These are phyloP conservation scores for Chrysodeixis includens DNA, from an alignment of 2,888 invertebrate species.

Conservation along the genomic window DNA sequence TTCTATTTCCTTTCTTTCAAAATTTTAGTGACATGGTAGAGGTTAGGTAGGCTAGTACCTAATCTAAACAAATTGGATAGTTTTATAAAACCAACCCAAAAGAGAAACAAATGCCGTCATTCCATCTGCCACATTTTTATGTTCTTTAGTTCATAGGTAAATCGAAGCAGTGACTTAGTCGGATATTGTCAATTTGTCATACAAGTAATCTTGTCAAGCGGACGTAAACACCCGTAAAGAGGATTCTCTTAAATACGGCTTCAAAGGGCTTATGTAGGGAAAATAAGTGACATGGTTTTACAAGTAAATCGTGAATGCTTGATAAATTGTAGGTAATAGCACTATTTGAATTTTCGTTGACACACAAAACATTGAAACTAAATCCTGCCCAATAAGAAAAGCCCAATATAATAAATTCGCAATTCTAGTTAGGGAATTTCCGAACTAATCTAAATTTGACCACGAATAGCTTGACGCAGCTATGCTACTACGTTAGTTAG, in stretches of 20 bases:
- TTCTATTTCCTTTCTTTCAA: too few relatives aligned
- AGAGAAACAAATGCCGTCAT: too few relatives aligned
- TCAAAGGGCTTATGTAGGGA: background rate
- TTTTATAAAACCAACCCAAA: too few relatives aligned
- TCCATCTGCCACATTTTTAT: too few relatives aligned
- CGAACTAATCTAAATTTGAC: background rate
- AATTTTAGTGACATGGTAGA: too few relatives aligned
- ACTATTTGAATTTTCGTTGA: too few relatives aligned
- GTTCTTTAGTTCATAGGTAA: too few relatives aligned
- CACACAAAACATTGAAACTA: too few relatives aligned
- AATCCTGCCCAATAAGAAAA: background rate
- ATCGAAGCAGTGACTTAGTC: too few relatives aligned
- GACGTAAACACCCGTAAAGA: background rate
- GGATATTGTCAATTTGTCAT: conserved; percentile 16
- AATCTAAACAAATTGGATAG: too few relatives aligned
- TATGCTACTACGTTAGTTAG: background rate
- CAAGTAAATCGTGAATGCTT: background rate
- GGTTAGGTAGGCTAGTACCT: too few relatives aligned
- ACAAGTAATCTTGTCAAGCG: background rate
- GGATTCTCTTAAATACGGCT: background rate
- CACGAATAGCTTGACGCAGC: background rate
- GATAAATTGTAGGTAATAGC: too few relatives aligned
- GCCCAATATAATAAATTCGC: background rate
- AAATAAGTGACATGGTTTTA: background rate
- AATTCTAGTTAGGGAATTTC: background rate